Base-by-base conservation (phyloP, 2,888 invertebrate genomes). In the Idaea biselata region DNA sequence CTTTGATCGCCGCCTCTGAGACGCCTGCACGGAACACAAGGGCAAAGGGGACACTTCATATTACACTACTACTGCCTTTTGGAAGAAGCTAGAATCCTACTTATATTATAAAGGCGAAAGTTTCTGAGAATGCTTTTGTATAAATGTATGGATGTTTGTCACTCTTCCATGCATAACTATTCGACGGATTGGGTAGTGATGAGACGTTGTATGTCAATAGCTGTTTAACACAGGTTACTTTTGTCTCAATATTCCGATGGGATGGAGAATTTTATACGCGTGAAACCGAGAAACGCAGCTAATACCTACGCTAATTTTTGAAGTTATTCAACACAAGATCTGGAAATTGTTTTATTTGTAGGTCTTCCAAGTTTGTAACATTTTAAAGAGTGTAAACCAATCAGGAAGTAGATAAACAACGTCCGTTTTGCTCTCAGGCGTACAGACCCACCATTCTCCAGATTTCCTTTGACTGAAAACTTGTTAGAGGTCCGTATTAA, bases 381-480 rank as follows among this genome's bases (percentile, higher is more conserved):
- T 32, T 6, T 32, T 32, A 32, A 1, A 32, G 32, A 32, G 6
- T 32, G 7, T 32, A 6, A 33, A 5, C 6, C 33, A 44, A 1
- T 6, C 57, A 63, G 57, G 16, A 7, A 60, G 25, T 25, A 25
- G 25, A 18, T 11, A 16, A 44, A n/a, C 6, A 32, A 66, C 61
- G 86, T 82, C 86, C 86, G 60, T 60, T 74, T 59, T 1, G 63
- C 80, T 73, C 82, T 63, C 68, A 64, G 78, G 84, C 67, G 25
- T 54, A 44, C 11, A 44, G 44, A 33, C 65, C 62, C 73, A 60
- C 68, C 69, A 76, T 82, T 78, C 76, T 81, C 73, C 85, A 86
- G 86, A 89, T 88, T 83, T 91, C 91, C 91, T 92, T 91, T 92
- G 92, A 91, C 87, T 84, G 84, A 82, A 88, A 91, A 91, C 91